A percentile compares a stretch with the other conserved stretches of the same genome.
Evolutionary conservation across 2,797 vertebrate species (phyloP).

Genomic region (Epinephelus coioides): DNA sequence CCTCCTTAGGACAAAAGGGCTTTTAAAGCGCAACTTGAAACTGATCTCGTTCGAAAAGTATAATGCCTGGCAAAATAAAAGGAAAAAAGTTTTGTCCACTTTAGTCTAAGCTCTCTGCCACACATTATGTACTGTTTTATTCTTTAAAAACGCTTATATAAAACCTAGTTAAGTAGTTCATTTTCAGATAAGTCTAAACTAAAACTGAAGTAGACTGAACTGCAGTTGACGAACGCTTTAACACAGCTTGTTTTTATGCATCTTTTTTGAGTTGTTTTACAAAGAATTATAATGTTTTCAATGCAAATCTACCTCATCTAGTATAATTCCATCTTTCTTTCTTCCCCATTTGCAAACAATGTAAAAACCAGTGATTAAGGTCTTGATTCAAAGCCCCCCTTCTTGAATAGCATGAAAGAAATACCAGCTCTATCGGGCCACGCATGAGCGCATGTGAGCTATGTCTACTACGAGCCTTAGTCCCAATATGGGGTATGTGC

Average conservation of each 20-base stretch:
- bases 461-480: constrained; percentile 85
- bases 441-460: constrained; percentile 87
- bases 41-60: constrained; percentile 92
- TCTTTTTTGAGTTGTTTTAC: constrained; percentile 22
- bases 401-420: constrained; percentile 85
- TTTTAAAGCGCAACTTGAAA: constrained; percentile 91
- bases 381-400: constrained; percentile 73
- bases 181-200: constrained; percentile 13
- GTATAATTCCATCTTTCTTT: constrained; percentile 25
- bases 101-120: constrained; percentile 71
- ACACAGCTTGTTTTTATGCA: background rate
- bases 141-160: constrained; percentile 22
- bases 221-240: background rate
- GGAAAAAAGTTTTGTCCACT: constrained; percentile 80
- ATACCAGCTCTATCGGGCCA: constrained; percentile 86
- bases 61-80: constrained; percentile 88
- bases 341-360: constrained; percentile 48
- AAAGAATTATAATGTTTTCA: constrained; percentile 1
- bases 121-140: constrained; percentile 60
- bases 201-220: background rate
- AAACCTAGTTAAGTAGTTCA: background rate
- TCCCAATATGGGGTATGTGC: constrained; percentile 81
- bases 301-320: constrained; percentile 6
- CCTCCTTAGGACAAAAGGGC: constrained; percentile 88
- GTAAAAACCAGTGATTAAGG: constrained; percentile 66